phyloP scores from a whole-genome alignment of 2,113 vertebrate genomes.

The Casuarius casuarius region DNA sequence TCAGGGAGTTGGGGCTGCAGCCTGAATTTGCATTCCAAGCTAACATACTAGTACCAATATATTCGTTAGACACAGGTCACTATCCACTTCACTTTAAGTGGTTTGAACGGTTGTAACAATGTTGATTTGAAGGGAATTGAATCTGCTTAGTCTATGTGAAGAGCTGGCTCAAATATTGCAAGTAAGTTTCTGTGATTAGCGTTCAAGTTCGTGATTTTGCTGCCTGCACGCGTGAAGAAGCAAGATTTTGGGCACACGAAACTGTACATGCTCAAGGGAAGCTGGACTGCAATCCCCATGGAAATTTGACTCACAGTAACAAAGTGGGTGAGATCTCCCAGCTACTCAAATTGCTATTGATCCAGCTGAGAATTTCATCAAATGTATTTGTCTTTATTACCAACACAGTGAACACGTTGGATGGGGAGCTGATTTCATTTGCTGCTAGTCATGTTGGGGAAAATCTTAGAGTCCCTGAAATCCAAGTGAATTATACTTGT shows the following conservation, averaged over 20 bases:
- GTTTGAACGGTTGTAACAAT: neutral
- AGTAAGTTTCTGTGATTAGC: neutral
- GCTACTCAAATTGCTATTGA: slow-evolving; percentile 56
- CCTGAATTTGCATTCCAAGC: neutral
- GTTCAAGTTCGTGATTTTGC: neutral
- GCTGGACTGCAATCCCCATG: neutral
- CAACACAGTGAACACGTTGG: fast-evolving
- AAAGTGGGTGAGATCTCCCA: slow-evolving; percentile 17
- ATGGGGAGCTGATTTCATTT: slow-evolving; percentile 23
- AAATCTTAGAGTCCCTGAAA: neutral
- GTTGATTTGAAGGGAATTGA: neutral
- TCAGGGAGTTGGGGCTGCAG: neutral
- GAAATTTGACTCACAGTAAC: neutral
- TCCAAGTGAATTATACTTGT: neutral
- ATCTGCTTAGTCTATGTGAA: neutral
- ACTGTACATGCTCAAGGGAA: neutral
- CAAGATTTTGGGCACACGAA: neutral
- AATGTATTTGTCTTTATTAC: slow-evolving; percentile 61
- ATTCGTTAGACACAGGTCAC: neutral
- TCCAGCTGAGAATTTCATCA: slow-evolving; percentile 33
- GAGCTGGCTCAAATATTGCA: neutral
- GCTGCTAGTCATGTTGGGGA: neutral
- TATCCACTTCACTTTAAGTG: neutral
- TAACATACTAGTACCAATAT: neutral
- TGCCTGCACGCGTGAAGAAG: neutral